phyloP scores from a whole-genome alignment of 2,888 invertebrate species.

The Agapostemon virescens region DNA sequence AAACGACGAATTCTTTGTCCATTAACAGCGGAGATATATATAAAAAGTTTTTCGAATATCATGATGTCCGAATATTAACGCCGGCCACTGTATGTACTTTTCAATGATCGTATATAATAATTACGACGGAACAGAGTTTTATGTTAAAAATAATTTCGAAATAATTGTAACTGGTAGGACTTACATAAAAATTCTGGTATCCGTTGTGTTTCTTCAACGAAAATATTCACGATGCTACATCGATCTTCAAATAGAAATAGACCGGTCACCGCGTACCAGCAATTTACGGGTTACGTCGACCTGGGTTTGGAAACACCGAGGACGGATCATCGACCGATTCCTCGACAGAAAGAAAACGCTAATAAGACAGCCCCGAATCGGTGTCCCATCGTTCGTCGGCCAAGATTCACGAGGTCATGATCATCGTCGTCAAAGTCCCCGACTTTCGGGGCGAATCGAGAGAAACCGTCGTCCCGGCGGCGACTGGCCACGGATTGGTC shows the following conservation, averaged over 20 bases:
- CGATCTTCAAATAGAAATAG: not conserved
- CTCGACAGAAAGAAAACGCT: not conserved
- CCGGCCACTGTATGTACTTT: too few relatives aligned
- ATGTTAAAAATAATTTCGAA: too few relatives aligned
- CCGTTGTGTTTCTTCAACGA: too few relatives aligned
- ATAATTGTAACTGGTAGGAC: too few relatives aligned
- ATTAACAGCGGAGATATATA: too few relatives aligned
- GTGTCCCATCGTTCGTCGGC: conserved; percentile 1
- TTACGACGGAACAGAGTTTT: too few relatives aligned
- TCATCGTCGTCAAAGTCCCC: conserved; percentile 33
- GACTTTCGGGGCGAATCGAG: conserved; percentile 22
- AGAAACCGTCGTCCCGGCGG: conserved; percentile 6
- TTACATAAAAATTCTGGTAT: too few relatives aligned
- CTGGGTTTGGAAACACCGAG: not conserved
- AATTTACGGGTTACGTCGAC: not conserved
- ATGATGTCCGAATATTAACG: too few relatives aligned
- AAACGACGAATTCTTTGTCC: too few relatives aligned
- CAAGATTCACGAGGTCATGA: conserved; percentile 54
- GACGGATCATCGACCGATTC: not conserved
- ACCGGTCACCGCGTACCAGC: not conserved
- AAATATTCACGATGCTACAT: not conserved
- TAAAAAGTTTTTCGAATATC: too few relatives aligned
- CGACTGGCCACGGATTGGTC: conserved; percentile 33
- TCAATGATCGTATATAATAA: too few relatives aligned
- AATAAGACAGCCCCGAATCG: not conserved